These are phyloP conservation scores for Labeo catla DNA, from an alignment of 2,113 vertebrate genomes.

Conservation along the genomic window DNA sequence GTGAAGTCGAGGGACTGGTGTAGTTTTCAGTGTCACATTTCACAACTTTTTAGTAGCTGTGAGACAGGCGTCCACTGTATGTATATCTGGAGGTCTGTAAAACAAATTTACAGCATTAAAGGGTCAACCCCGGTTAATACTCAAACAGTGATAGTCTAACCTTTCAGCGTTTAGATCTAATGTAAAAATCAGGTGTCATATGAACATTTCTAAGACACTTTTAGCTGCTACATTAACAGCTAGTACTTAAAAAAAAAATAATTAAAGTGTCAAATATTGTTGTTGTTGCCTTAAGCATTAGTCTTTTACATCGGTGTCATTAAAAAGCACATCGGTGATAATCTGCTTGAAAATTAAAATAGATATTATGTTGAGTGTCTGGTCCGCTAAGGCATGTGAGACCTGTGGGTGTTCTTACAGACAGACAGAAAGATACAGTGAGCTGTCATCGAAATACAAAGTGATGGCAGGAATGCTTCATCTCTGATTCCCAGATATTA, in stretches of 20 bases:
- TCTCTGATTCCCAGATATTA: constrained; percentile 8
- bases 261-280: not conserved
- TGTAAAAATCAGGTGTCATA: not conserved
- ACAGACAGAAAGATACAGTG: constrained; percentile 39
- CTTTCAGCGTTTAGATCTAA: constrained; percentile 2
- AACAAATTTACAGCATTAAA: constrained; percentile 8
- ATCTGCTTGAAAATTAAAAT: constrained; percentile 11
- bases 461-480: constrained; percentile 40
- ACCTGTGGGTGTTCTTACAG: constrained; percentile 22
- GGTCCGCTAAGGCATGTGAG: not conserved
- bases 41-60: constrained; percentile 45
- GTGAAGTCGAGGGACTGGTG: constrained; percentile 42
- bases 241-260: not conserved
- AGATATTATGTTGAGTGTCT: not conserved
- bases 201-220: not conserved
- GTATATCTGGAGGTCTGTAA: constrained; percentile 30
- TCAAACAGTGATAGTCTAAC: not conserved
- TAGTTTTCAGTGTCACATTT: constrained; percentile 46
- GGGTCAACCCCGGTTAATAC: not conserved
- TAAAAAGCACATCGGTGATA: not conserved
- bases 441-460: constrained; percentile 46
- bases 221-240: not conserved
- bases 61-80: constrained; percentile 18
- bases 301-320: not conserved
- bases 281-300: constrained; percentile 4